Evolutionary conservation across 2,113 vertebrate species (phyloP).

Genomic region (Orthonyx spaldingii): DNA sequence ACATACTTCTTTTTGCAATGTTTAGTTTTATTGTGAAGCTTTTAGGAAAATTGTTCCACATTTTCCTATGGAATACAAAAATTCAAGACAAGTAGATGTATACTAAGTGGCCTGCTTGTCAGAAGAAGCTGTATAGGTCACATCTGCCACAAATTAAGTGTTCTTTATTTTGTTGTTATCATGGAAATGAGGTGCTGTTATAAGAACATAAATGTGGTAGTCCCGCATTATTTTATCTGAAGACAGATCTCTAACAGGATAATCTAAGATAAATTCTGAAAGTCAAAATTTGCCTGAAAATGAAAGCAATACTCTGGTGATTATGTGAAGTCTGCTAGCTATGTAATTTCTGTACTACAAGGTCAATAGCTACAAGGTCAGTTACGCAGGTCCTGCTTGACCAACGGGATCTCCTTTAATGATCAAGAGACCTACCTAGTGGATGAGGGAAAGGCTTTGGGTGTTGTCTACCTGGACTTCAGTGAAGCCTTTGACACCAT

Average conservation of each 20-base stretch:
- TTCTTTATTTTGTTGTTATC: neutral
- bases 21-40: neutral
- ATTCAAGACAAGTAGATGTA: neutral
- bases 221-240: neutral
- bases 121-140: neutral
- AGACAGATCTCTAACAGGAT: neutral
- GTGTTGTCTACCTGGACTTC: neutral
- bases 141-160: neutral
- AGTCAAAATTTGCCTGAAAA: neutral
- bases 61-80: neutral
- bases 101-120: neutral
- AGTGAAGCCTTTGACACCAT: neutral
- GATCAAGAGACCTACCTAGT: neutral
- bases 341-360: neutral
- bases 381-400: neutral
- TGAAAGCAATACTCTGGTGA: neutral
- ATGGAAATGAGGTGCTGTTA: neutral
- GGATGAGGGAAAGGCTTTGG: neutral
- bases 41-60: neutral
- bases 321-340: neutral
- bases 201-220: neutral
- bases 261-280: neutral
- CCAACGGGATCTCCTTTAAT: neutral
- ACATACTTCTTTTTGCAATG: neutral
- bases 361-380: neutral